Evolutionary conservation across 2,797 vertebrate species (phyloP), one percentile per base, ranked within the genome.

Genomic region (Molossus alvarezi): DNA sequence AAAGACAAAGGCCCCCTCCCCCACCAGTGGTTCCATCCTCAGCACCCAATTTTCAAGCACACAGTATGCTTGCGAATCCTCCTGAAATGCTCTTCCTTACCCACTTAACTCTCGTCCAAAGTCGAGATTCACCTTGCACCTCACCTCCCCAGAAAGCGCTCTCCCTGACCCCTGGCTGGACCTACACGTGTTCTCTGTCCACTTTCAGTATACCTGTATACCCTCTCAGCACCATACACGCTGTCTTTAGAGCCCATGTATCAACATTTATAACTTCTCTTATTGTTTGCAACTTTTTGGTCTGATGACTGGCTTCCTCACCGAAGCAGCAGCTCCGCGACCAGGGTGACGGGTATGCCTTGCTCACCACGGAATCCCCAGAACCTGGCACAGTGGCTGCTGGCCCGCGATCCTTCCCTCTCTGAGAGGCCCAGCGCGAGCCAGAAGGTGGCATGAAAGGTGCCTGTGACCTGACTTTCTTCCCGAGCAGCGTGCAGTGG

Each of bases 301-400:
- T 53, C 67, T 75, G 60, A 58, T n/a, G 73, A 73, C 64, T n/a
- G 83, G n/a, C 33, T 94, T 33, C 37, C 57, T 72, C 18, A 33
- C 8, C 3, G 60, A 90, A 90, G 41, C 20, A 21, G 7, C 10
- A 84, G 65, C 58, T 67, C 53, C 27, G n/a, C 4, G 15, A 57
- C 20, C 37, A 82, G 23, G 69, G 62, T 10, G 21, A 21, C 0
- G 2, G 0, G 0, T 18, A 8, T 21, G 23, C 5, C 21, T 18
- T 53, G 23, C 55, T 94, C 33, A 89, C 15, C 15, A 3, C 3
- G 4, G n/a, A n/a, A 65, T 33, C 6, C 51, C 55, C 29, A 64
- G 20, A 33, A 71, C 67, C 67, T 23, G 33, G 27, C 51, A 3
- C 0, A 1, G 33, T 4, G 6, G 23, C 94, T 51, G n/a, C 55